Evolutionary conservation across 2,797 vertebrate species (phyloP).

Genomic region (Malurus splendens): DNA sequence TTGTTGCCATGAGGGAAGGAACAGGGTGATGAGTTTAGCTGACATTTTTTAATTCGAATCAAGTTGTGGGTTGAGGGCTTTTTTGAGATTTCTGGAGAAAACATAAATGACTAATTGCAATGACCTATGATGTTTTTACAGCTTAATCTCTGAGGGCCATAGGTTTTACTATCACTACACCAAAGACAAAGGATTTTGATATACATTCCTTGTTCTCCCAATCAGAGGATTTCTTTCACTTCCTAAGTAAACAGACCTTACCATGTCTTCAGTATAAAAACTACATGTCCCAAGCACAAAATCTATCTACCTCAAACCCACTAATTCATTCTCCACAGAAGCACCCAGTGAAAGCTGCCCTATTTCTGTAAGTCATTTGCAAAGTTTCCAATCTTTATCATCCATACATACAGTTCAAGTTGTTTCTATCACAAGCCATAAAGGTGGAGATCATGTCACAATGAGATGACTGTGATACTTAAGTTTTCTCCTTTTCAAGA

Average conservation of each 20-base stretch:
- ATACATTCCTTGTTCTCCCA: neutral
- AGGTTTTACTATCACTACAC: neutral
- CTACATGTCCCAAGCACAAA: neutral
- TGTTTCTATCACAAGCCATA: neutral
- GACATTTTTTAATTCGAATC: neutral
- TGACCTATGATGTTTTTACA: neutral
- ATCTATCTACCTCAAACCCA: neutral
- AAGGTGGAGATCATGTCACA: neutral
- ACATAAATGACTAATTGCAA: neutral
- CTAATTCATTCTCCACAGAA: neutral
- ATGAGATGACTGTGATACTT: rapidly evolving
- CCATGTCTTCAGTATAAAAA: neutral
- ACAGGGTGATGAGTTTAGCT: neutral
- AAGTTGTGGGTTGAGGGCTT: rapidly evolving
- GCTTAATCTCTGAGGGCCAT: neutral
- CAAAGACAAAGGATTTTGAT: neutral
- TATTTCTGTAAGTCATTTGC: neutral
- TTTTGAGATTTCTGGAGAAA: neutral
- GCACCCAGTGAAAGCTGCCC: neutral
- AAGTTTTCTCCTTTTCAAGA: neutral
- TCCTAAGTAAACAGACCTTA: rapidly evolving
- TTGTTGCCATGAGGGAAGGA: neutral
- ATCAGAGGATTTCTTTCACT: neutral
- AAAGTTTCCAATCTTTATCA: neutral
- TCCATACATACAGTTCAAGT: neutral